Percentiles rank a stretch among this genome's conserved stretches.
Conservation (phyloP, 2,888 invertebrate genomes). For the Lymantria dispar region DNA sequence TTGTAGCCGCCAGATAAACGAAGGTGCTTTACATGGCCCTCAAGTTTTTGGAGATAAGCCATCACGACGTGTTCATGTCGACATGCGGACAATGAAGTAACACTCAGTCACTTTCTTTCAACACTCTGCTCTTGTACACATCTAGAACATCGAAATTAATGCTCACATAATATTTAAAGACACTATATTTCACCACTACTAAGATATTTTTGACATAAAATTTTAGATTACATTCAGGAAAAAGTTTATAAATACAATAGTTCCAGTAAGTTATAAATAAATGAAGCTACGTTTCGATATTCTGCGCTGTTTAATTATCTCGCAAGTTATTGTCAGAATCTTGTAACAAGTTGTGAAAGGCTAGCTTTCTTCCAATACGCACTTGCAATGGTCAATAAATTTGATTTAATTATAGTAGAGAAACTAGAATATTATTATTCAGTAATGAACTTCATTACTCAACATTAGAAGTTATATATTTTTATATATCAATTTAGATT, state of each 20-base stretch:
- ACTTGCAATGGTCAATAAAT: neutral
- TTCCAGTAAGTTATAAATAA: neutral
- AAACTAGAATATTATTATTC: no score
- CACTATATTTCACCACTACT: constrained; percentile 4
- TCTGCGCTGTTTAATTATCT: neutral
- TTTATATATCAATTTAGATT: no score
- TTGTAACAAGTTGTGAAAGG: neutral
- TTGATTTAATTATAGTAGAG: no score
- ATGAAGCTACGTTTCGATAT: neutral
- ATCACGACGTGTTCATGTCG: constrained; percentile 60
- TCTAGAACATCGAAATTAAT: constrained; percentile 17
- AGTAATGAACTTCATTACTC: no score
- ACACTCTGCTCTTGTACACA: constrained; percentile 23
- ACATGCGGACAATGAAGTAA: constrained; percentile 53
- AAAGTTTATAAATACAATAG: neutral
- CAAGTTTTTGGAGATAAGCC: constrained; percentile 69
- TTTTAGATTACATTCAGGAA: no score
- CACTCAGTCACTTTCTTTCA: constrained; percentile 45
- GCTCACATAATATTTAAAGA: constrained; percentile 8
- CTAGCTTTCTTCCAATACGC: neutral
- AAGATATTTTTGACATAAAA: no score
- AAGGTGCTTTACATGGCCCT: constrained; percentile 67
- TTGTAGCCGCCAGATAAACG: constrained; percentile 57
- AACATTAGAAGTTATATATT: no score
- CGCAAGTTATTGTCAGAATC: neutral